Percentiles rank a stretch among this genome's conserved stretches.
Evolutionary conservation across 2,888 invertebrate genomes (phyloP).

Genomic region (Diachrysia chrysitis): DNA sequence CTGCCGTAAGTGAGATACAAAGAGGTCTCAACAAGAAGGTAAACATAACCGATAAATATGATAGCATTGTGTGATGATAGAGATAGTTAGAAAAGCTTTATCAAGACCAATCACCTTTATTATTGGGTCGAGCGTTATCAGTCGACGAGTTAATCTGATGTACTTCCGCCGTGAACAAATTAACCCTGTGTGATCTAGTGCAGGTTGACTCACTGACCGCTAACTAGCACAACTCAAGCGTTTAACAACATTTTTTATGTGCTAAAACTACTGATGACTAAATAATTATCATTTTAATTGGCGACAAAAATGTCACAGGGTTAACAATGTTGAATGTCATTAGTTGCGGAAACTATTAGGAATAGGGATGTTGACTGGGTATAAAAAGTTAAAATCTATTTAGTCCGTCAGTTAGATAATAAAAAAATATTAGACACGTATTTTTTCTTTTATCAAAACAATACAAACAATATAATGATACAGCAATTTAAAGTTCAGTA

Average conservation of each 20-base stretch:
- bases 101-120: slow-evolving; percentile 68
- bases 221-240: slow-evolving; percentile 8
- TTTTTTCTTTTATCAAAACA: no score
- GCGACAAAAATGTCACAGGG: slow-evolving; percentile 25
- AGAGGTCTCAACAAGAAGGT: slow-evolving; percentile 47
- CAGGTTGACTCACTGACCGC: slow-evolving; percentile 33
- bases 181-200: slow-evolving; percentile 26
- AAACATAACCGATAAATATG: slow-evolving; percentile 55
- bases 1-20: slow-evolving; percentile 32
- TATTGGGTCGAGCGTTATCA: slow-evolving; percentile 63
- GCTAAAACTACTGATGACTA: slow-evolving; percentile 31
- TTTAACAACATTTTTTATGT: slow-evolving; percentile 24
- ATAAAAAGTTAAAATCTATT: no score
- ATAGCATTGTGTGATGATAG: slow-evolving; percentile 45
- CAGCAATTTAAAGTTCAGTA: no score
- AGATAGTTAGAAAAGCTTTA: slow-evolving; percentile 50
- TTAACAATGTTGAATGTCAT: slow-evolving; percentile 19
- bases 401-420: no score
- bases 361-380: no score
- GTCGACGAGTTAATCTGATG: slow-evolving; percentile 31
- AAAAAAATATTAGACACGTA: no score
- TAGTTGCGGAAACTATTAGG: slow-evolving; percentile 5
- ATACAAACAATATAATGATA: no score
- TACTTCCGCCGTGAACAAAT: slow-evolving; percentile 44
- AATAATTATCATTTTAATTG: slow-evolving; percentile 36